Conservation (phyloP, 2,113 vertebrate species). For the Sigmodon hispidus region DNA sequence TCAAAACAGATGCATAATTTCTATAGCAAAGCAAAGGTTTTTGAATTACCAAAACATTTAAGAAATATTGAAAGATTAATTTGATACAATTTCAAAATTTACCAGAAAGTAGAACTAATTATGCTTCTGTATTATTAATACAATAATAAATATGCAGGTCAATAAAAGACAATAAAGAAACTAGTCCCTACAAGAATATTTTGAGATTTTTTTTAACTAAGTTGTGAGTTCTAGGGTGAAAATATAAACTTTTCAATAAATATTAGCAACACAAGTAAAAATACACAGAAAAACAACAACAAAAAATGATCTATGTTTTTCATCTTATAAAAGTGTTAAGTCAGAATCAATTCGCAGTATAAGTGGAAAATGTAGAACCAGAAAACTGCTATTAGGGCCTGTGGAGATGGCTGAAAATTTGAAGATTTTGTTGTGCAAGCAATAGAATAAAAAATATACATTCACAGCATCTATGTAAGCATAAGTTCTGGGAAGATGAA, state of each 20-base stretch:
- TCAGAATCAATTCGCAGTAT: not conserved
- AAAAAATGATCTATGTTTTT: not conserved
- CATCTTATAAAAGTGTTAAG: not conserved
- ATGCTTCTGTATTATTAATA: not conserved
- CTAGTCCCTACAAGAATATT: not conserved
- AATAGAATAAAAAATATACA: not conserved
- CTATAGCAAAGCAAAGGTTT: not conserved
- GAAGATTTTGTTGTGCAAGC: not conserved
- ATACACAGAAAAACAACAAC: not conserved
- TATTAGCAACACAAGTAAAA: not conserved
- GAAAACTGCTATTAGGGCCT: not conserved
- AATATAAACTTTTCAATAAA: not conserved
- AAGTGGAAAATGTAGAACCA: not conserved
- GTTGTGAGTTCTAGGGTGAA: not conserved
- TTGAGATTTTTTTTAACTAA: not conserved
- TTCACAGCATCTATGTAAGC: not conserved
- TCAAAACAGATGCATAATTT: not conserved
- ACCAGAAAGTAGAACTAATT: not conserved
- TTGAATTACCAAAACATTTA: not conserved
- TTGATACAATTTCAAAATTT: not conserved
- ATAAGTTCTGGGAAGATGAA: not conserved
- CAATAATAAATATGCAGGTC: not conserved
- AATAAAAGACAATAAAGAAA: not conserved
- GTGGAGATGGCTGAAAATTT: not conserved
- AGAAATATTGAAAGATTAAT: not conserved